Evolutionary conservation across 37 sponge, comb jelly and placozoan genomes (phyloP), one percentile per base, ranked within the genome.

Genomic region (Haliclona indistincta): DNA sequence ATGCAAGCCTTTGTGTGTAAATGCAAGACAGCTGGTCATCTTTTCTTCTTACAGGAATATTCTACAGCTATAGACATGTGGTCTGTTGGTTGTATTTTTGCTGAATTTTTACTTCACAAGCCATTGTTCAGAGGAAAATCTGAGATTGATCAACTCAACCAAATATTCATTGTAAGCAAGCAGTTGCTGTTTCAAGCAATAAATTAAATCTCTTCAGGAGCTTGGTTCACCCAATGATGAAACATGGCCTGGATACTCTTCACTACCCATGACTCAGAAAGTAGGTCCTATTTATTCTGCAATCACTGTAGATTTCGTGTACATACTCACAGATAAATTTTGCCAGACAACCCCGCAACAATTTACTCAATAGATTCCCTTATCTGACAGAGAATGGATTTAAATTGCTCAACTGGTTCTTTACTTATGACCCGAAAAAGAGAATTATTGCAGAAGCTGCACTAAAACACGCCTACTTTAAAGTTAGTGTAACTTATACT

Each of bases 41-140:
- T n/a, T 37, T 33, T 77, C 38, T 26, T 65, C 41, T 63, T 56
- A 39, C 32, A 91, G 85, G 74, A 81, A 74, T 95, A 95, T 67
- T 84, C 89, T 32, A 95, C 96, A 41, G 80, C 96, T 8, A 66
- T 94, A 4, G 96, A 98, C 73, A 83, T 98, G 81, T 98, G 99
- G 99, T 95, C 96, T 55, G 96, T 93, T 0, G 96, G 99, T 26
- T 98, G 99, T 67, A 87, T 98, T 35, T 98, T 98, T 87, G 95
- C 91, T 58, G 99, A 98, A 76, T 76, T 98, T 0, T 66, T 98
- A 4, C 79, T 73, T 8, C 88, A 90, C 43, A 78, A 84, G 52
- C 88, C 99, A 4, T 81, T 98, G 23, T 98, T 98, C 58, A 78
- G 54, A 23, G 99, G 99, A 8, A 86, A 87, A 51, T 86, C 91